phyloP scores from a whole-genome alignment of 1,140 invertebrate genomes.

The Zaprionus ornatus region DNA sequence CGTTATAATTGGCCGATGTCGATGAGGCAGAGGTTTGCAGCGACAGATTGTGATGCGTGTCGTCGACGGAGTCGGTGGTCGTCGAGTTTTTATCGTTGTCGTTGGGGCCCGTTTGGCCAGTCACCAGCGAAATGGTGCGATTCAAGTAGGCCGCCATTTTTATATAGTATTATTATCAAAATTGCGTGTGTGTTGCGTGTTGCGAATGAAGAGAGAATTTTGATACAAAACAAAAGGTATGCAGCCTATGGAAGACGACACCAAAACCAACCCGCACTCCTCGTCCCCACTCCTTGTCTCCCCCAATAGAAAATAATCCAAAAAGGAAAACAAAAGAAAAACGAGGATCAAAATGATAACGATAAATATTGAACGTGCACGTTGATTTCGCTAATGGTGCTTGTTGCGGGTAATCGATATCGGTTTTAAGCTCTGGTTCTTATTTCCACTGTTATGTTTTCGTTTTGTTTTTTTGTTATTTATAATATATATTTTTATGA shows the following conservation, averaged over 20 bases:
- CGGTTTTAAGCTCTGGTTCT: conserved; percentile 10
- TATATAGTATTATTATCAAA: not conserved
- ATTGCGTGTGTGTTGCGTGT: conserved; percentile 15
- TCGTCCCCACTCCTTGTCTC: not conserved
- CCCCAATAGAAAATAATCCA: conserved; percentile 12
- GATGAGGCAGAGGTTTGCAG: conserved; percentile 75
- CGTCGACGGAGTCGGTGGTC: conserved; percentile 84
- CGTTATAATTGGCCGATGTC: conserved; percentile 57
- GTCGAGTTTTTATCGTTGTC: conserved; percentile 80
- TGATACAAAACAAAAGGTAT: conserved; percentile 81
- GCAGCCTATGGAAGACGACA: conserved; percentile 53
- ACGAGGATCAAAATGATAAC: conserved; percentile 25
- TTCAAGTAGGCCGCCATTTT: conserved; percentile 94
- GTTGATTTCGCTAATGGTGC: conserved; percentile 13
- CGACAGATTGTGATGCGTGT: conserved; percentile 57
- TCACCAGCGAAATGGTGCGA: conserved; percentile 92
- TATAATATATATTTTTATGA: conserved; percentile 12
- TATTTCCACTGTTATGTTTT: conserved; percentile 11
- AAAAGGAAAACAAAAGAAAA: conserved; percentile 20
- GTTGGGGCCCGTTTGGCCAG: conserved; percentile 86
- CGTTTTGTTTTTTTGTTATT: conserved; percentile 16
- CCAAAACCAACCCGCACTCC: not conserved
- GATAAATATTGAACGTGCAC: conserved; percentile 34
- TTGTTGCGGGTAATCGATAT: conserved; percentile 26
- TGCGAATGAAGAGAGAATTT: conserved; percentile 65